These are phyloP conservation scores for Lithosia quadra DNA, from an alignment of 2,888 invertebrate species.

Conservation along the genomic window DNA sequence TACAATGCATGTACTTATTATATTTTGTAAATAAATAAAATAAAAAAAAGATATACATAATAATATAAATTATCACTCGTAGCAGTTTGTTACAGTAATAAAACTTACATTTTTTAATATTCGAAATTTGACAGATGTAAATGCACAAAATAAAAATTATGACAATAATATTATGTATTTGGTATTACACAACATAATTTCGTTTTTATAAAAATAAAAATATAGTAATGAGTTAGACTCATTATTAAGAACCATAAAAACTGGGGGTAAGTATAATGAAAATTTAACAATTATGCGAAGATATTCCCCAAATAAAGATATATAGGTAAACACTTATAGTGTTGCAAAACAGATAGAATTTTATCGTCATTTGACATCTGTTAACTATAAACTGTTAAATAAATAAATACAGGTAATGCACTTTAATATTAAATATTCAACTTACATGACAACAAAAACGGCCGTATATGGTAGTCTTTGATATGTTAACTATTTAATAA, in stretches of 20 bases:
- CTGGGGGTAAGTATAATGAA: slow-evolving; percentile 62
- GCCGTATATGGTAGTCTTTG: slow-evolving; percentile 69
- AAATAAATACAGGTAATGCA: slow-evolving; percentile 61
- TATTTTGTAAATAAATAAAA: too few relatives aligned
- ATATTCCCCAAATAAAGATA: slow-evolving; percentile 62
- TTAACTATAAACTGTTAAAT: slow-evolving; percentile 64
- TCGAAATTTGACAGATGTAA: slow-evolving; percentile 77
- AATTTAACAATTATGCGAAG: slow-evolving; percentile 66
- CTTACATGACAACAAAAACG: slow-evolving; percentile 62
- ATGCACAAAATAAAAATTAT: slow-evolving; percentile 74
- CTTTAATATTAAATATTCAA: slow-evolving; percentile 68
- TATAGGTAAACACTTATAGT: slow-evolving; percentile 79
- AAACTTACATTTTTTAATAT: slow-evolving; percentile 68
- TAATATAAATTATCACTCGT: slow-evolving; percentile 44
- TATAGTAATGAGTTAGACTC: slow-evolving; percentile 80
- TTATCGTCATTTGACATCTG: slow-evolving; percentile 74
- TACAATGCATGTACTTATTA: too few relatives aligned
- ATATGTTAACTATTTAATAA: slow-evolving; percentile 69
- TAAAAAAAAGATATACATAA: too few relatives aligned
- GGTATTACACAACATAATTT: slow-evolving; percentile 83
- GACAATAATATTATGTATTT: slow-evolving; percentile 70
- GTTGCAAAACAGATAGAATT: slow-evolving; percentile 68
- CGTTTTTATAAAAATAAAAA: slow-evolving; percentile 69
- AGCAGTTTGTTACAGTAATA: slow-evolving; percentile 69
- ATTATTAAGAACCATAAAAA: slow-evolving; percentile 68